These are phyloP conservation scores for Brachypteracias leptosomus DNA, from an alignment of 2,113 vertebrate genomes.

Conservation along the genomic window DNA sequence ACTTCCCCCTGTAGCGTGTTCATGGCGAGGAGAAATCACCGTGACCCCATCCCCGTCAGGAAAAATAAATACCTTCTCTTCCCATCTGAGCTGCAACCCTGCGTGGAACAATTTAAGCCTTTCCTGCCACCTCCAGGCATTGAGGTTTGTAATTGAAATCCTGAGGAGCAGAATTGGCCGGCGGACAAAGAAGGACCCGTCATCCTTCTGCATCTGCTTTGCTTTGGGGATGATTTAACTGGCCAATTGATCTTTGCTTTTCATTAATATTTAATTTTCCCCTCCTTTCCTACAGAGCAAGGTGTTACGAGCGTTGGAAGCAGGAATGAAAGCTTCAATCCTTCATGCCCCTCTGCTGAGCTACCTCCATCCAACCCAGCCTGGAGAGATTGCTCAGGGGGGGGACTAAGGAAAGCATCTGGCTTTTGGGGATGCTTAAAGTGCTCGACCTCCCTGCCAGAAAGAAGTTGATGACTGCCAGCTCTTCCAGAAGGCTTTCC, in stretches of 20 bases:
- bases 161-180: background rate
- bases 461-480: background rate
- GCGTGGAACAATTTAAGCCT: background rate
- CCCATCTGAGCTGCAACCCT: background rate
- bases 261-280: background rate
- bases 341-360: background rate
- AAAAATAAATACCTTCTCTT: conserved; percentile 42
- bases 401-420: background rate
- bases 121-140: conserved; percentile 16
- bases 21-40: conserved; percentile 23
- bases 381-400: background rate
- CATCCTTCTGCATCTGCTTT: conserved; percentile 6
- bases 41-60: background rate
- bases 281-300: background rate
- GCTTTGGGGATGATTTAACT: background rate
- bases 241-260: background rate
- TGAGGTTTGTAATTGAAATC: conserved; percentile 54
- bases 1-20: background rate
- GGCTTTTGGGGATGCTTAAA: background rate
- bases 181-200: background rate
- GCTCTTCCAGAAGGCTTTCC: background rate
- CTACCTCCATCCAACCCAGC: background rate
- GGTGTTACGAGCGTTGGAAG: background rate
- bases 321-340: background rate
- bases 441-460: background rate